Base-by-base conservation (phyloP, 2,888 invertebrate species). In the Harmothoe impar region DNA sequence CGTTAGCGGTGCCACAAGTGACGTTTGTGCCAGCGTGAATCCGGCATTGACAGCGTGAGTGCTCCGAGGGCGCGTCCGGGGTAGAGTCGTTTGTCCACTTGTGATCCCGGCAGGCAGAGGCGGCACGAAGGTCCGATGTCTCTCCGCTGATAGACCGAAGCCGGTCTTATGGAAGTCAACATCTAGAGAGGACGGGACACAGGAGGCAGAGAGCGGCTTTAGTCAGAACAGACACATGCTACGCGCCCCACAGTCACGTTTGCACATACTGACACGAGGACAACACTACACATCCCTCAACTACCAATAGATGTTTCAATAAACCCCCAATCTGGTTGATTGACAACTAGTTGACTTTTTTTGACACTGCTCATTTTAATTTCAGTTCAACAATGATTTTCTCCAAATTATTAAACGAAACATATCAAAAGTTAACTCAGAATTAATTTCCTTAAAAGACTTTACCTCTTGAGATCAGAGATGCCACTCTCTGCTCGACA, bases 91-190 rank as follows among this genome's bases (percentile, higher is more conserved):
- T 72, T 90, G 90, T 43, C 90, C 84, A 33, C 78, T 68, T 5
- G 90, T 68, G 90, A 62, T 43, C 25, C 43, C 68, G 0, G 81
- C 31, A 17, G 90, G 68, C 43, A 77, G 51, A 23, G 85, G 85
- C 25, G 90, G 90, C 35, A 62, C 72, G 29, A 25, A n/a, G 68
- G 25, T 56, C 72, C 72, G 35, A 12, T 1, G n/a, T 23, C n/a
- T 62, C 52, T 52, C 72, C 31, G 89, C n/a, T 31, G 91, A 93
- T 68, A 91, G 91, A 81, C 93, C 93, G 91, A 93, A 91, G 51
- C 81, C 92, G 62, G 93, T 94, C 88, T 93, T 92, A 92, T 93
- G 93, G 93, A 93, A 94, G 92, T 94, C 94, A 92, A 93, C 81
- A 91, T 92, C 93, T 93, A 90, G 77, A 86, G 90, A 43, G 68